These are phyloP conservation scores for Thalpophila matura DNA, from an alignment of 2,888 invertebrate species.

Conservation along the genomic window DNA sequence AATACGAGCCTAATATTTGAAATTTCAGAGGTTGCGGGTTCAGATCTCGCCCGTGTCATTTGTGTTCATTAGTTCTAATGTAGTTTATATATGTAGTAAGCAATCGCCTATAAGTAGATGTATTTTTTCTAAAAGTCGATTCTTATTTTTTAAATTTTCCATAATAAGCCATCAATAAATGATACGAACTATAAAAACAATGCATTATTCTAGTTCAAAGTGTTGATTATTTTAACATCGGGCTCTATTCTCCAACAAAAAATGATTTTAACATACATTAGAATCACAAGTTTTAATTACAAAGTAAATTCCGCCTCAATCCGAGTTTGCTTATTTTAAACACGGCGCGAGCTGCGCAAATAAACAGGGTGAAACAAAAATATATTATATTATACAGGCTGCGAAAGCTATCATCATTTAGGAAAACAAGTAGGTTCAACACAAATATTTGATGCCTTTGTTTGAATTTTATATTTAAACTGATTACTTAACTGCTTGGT, in stretches of 20 bases:
- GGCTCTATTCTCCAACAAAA: neutral
- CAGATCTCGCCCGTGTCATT: too few species aligned
- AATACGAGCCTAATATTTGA: too few species aligned
- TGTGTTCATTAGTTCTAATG: too few species aligned
- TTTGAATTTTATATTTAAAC: conserved; percentile 3
- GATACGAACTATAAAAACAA: too few species aligned
- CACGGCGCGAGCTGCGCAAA: conserved; percentile 24
- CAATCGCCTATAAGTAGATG: too few species aligned
- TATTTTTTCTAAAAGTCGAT: too few species aligned
- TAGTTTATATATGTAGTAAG: too few species aligned
- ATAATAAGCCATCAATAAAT: too few species aligned
- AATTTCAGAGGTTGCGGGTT: too few species aligned
- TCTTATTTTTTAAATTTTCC: too few species aligned
- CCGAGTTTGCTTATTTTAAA: conserved; percentile 25
- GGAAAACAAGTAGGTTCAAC: conserved; percentile 1
- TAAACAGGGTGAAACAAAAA: conserved; percentile 29
- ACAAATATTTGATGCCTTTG: conserved; percentile 21
- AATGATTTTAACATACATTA: conserved; percentile 29
- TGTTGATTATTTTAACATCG: neutral
- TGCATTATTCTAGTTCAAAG: too few species aligned
- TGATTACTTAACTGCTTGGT: neutral
- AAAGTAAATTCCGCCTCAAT: conserved; percentile 16
- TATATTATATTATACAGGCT: conserved; percentile 20
- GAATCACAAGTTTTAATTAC: conserved; percentile 42
- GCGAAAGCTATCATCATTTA: conserved; percentile 22